phyloP scores from a whole-genome alignment of 92 coral and sea anemone genomes.

The Pocillopora grandis region DNA sequence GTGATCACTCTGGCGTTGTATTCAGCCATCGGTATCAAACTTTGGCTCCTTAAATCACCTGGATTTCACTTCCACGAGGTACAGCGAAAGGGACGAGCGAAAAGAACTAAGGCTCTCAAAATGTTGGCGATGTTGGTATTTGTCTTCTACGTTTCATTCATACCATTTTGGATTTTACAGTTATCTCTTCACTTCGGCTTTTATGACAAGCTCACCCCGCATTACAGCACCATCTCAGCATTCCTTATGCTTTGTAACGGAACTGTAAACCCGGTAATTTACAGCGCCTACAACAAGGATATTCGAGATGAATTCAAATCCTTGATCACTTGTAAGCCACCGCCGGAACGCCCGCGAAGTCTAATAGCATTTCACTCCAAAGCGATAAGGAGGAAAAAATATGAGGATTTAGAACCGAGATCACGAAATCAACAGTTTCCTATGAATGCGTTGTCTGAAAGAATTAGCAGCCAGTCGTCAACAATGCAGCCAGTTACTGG shows the following conservation, averaged over 20 bases:
- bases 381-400: neutral
- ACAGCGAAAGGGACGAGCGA: constrained; percentile 10
- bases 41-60: constrained; percentile 27
- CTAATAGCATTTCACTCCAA: neutral
- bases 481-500: neutral
- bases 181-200: constrained; percentile 13
- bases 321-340: neutral
- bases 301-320: constrained; percentile 28
- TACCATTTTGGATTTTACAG: constrained; percentile 34
- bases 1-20: neutral
- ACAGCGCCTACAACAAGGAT: constrained; percentile 18
- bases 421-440: neutral
- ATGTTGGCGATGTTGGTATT: constrained; percentile 31
- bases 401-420: constrained; percentile 1
- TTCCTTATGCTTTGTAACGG: constrained; percentile 37
- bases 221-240: constrained; percentile 3
- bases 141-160: constrained; percentile 30
- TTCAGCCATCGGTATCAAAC: constrained; percentile 18
- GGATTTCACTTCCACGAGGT: constrained; percentile 11
- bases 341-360: neutral
- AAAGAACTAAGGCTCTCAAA: constrained; percentile 10
- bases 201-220: neutral
- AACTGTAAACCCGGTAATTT: constrained; percentile 17
- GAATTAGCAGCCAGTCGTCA: too few species aligned
- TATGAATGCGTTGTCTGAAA: too few species aligned